Percentiles rank a stretch among this genome's conserved stretches.
Evolutionary conservation across 2,113 vertebrate species (phyloP).

Genomic region (Ptilonorhynchus violaceus): DNA sequence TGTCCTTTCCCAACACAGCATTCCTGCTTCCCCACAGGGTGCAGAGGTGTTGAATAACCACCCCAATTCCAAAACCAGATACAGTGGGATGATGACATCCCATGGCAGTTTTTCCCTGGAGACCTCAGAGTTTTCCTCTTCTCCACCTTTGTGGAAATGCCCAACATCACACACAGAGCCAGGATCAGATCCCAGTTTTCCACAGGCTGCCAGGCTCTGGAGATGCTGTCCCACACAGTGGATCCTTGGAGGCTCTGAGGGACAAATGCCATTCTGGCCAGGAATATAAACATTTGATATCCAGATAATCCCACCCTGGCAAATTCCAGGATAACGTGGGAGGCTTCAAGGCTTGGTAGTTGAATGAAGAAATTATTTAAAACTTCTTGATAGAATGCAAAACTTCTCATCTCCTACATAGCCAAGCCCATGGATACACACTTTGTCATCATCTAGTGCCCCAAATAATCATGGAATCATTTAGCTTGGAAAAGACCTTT

Average conservation of each 20-base stretch:
- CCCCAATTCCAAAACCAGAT: neutral
- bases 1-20: neutral
- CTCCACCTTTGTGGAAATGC: neutral
- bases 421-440: neutral
- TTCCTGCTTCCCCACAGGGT: neutral
- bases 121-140: neutral
- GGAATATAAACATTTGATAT: fast-evolving
- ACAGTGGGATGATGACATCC: neutral
- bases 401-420: fast-evolving
- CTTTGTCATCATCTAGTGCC: neutral
- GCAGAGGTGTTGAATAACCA: fast-evolving
- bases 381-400: neutral
- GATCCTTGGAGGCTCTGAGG: neutral
- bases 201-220: neutral
- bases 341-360: neutral
- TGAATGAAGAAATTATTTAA: neutral
- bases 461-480: neutral
- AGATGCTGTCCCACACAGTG: neutral
- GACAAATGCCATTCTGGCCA: neutral
- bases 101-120: neutral
- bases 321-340: neutral
- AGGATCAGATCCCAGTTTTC: neutral
- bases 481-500: neutral
- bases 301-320: neutral
- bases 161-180: neutral